A percentile compares a stretch with the other conserved stretches of the same genome.
phyloP scores from a whole-genome alignment of 2,888 invertebrate species.

The Caenorhabditis sp. region DNA sequence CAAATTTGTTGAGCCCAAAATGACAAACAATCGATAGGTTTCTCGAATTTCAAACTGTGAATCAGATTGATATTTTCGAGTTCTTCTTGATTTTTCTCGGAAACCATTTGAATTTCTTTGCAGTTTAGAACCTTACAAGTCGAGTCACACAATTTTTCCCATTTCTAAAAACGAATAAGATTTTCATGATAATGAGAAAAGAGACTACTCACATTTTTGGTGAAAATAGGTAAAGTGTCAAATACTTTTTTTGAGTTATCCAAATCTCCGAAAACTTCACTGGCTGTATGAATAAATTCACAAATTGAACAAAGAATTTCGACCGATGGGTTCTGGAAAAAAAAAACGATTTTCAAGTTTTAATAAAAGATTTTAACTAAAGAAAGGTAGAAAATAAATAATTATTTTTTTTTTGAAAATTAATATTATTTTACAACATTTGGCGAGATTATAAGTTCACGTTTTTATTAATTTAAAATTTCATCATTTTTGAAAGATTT shows the following conservation, averaged over 20 bases:
- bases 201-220: background rate
- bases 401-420: too few species aligned
- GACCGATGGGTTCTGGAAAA: background rate
- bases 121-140: background rate
- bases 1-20: constrained; percentile 5
- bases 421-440: too few species aligned
- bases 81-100: background rate
- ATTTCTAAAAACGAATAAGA: constrained; percentile 12
- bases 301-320: background rate
- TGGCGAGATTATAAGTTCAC: too few species aligned
- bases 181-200: constrained; percentile 1
- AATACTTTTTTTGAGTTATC: constrained; percentile 2
- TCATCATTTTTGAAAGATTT: too few species aligned
- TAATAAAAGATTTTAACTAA: background rate
- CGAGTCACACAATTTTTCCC: constrained; percentile 19
- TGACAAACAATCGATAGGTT: background rate
- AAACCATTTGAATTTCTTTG: background rate
- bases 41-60: background rate
- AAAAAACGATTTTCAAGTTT: background rate
- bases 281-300: background rate
- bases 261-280: background rate
- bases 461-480: too few species aligned
- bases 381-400: too few species aligned
- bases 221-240: background rate
- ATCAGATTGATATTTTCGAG: background rate